A percentile compares a stretch with the other conserved stretches of the same genome.
These are phyloP conservation scores for Apus apus DNA, from an alignment of 2,113 vertebrate species.

Conservation along the genomic window DNA sequence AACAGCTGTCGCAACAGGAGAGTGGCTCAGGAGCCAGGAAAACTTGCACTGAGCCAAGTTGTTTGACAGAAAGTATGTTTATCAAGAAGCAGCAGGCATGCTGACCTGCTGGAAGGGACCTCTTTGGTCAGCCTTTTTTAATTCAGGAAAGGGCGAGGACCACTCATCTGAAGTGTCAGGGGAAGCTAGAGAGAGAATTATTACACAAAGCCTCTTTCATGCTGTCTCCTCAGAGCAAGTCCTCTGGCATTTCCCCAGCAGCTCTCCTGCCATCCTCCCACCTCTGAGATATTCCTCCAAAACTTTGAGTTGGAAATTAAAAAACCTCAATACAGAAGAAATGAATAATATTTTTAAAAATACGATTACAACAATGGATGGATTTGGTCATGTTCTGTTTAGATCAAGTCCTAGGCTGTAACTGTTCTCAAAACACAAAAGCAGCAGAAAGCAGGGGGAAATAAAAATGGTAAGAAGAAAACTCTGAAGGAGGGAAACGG, in stretches of 20 bases:
- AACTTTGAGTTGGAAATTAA: neutral
- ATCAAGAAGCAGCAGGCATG: neutral
- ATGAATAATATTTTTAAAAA: neutral
- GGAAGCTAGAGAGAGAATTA: neutral
- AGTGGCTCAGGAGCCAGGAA: neutral
- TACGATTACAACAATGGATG: neutral
- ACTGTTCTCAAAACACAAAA: neutral
- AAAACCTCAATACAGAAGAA: neutral
- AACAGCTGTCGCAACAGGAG: neutral
- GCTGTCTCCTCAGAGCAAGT: neutral
- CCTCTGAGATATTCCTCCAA: neutral
- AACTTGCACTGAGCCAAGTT: neutral
- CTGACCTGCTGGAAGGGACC: neutral
- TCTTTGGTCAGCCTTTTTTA: neutral
- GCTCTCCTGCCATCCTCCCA: neutral
- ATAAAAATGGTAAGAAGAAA: neutral
- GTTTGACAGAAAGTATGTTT: neutral
- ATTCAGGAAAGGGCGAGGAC: neutral
- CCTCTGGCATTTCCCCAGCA: neutral
- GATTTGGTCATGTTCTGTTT: neutral
- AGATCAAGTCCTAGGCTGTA: neutral
- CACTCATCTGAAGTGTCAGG: neutral
- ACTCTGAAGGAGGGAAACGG: neutral
- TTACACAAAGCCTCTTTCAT: neutral
- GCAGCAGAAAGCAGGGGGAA: neutral